These are phyloP conservation scores for Adelges cooleyi DNA, from an alignment of 1,140 invertebrate species.

Conservation along the genomic window DNA sequence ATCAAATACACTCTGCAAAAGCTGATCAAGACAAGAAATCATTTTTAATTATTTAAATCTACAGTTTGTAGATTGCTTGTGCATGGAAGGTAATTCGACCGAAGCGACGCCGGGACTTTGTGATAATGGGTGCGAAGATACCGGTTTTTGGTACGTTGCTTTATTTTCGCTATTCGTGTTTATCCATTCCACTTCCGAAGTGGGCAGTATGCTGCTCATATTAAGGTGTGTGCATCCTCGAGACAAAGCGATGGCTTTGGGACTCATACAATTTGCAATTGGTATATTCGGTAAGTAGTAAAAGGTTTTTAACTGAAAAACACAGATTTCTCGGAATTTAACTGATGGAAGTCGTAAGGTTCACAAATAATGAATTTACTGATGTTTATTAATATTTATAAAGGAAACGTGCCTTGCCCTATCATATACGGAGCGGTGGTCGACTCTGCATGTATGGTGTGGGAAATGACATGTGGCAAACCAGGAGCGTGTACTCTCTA, in stretches of 20 bases:
- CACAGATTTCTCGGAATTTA: no score
- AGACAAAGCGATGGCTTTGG: slow-evolving; percentile 89
- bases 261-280: slow-evolving; percentile 84
- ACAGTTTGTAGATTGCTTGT: slow-evolving; percentile 64
- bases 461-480: slow-evolving; percentile 69
- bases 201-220: slow-evolving; percentile 79
- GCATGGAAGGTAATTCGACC: slow-evolving; percentile 44
- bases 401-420: slow-evolving; percentile 79
- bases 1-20: not conserved
- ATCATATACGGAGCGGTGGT: slow-evolving; percentile 85
- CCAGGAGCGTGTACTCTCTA: slow-evolving; percentile 73
- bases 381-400: not conserved
- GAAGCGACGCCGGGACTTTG: slow-evolving; percentile 60
- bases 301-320: not conserved
- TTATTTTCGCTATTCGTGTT: slow-evolving; percentile 80
- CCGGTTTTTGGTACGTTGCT: slow-evolving; percentile 63
- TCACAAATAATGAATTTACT: no score
- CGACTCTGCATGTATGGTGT: slow-evolving; percentile 79
- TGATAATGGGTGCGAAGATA: slow-evolving; percentile 61
- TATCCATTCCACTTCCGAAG: slow-evolving; percentile 82
- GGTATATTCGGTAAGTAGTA: slow-evolving; percentile 67
- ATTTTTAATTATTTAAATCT: slow-evolving; percentile 19
- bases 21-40: not conserved
- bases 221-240: slow-evolving; percentile 79
- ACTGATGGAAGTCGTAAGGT: not conserved